Evolutionary conservation across 2,888 invertebrate species (phyloP).

Genomic region (Diarsia dahlii): DNA sequence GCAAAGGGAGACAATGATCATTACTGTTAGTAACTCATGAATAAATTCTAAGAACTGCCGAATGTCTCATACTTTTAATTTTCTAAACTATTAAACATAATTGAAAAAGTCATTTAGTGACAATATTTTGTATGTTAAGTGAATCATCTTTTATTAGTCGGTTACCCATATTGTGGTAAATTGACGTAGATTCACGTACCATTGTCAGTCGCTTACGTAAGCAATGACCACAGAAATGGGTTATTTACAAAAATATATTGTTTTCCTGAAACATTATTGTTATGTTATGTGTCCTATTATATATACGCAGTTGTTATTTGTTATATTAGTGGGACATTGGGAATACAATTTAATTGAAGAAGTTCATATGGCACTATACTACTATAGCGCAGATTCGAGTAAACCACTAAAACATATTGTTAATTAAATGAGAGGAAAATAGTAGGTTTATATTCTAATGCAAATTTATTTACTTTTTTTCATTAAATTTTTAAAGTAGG

Average conservation of each 20-base stretch:
- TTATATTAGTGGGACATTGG: too few relatives aligned
- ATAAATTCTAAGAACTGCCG: neutral
- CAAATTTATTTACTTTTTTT: too few relatives aligned
- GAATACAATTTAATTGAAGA: neutral
- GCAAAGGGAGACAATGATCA: too few relatives aligned
- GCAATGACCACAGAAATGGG: slow-evolving; percentile 17
- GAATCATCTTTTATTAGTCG: slow-evolving; percentile 26
- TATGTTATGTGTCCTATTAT: too few relatives aligned
- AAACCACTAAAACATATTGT: neutral
- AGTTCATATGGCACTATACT: neutral
- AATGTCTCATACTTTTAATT: neutral
- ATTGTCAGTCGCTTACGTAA: neutral
- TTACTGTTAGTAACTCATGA: neutral
- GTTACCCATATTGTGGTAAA: slow-evolving; percentile 3
- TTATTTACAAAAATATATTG: neutral
- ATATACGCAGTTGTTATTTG: too few relatives aligned
- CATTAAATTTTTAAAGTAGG: too few relatives aligned
- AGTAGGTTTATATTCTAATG: neutral
- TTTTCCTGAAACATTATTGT: slow-evolving; percentile 30
- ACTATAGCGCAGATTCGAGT: neutral
- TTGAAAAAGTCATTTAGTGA: neutral
- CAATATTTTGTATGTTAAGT: neutral
- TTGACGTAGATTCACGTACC: slow-evolving; percentile 30
- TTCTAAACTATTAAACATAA: neutral
- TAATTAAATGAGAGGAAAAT: too few relatives aligned